Evolutionary conservation across 2,113 vertebrate species (phyloP).

Genomic region (Channa maculata): DNA sequence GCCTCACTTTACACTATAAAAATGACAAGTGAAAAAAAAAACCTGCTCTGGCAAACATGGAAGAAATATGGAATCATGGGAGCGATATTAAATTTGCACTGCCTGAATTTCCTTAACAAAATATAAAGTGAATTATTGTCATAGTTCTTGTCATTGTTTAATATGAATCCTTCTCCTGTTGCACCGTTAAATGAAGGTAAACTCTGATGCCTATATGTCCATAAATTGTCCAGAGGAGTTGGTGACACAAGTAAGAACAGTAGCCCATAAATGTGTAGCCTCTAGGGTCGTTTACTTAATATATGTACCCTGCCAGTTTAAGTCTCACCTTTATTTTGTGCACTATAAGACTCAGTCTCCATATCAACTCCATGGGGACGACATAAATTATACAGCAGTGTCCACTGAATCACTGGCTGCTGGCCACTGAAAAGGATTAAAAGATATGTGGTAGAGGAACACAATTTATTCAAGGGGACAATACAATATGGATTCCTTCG

Average conservation of each 20-base stretch:
- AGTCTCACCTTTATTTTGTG: constrained; percentile 61
- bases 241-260: constrained; percentile 32
- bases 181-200: not conserved
- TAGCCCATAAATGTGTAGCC: constrained; percentile 26
- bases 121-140: not conserved
- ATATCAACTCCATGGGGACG: constrained; percentile 36
- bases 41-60: constrained; percentile 4
- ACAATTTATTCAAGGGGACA: constrained; percentile 62
- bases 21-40: constrained; percentile 32
- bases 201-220: not conserved
- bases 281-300: constrained; percentile 46
- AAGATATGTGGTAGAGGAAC: constrained; percentile 56
- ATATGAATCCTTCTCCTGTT: not conserved
- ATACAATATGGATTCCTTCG: constrained; percentile 48
- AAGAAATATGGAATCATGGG: not conserved
- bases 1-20: constrained; percentile 13
- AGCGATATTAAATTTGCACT: not conserved
- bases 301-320: constrained; percentile 57
- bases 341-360: constrained; percentile 40
- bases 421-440: constrained; percentile 60
- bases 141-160: not conserved
- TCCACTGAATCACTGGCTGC: constrained; percentile 57
- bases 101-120: constrained; percentile 15
- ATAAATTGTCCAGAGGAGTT: constrained; percentile 28
- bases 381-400: constrained; percentile 67